A percentile compares a stretch with the other conserved stretches of the same genome.
Evolutionary conservation across 2,888 invertebrate genomes (phyloP).

Genomic region (Drosophila tripunctata): DNA sequence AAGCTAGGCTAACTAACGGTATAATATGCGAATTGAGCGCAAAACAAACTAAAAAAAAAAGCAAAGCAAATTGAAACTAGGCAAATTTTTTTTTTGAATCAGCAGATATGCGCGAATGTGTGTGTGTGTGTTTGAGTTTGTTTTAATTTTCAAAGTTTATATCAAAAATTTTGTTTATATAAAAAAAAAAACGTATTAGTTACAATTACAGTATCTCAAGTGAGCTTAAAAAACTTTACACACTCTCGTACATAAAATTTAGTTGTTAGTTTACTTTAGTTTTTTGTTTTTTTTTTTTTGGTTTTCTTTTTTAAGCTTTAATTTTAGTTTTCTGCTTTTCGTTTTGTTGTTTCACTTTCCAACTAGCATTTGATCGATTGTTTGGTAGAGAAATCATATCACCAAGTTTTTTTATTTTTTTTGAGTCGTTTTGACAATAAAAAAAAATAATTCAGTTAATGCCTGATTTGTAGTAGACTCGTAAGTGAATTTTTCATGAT

Average conservation of each 20-base stretch:
- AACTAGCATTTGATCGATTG: too few relatives aligned
- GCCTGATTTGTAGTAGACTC: too few relatives aligned
- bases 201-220: conserved; percentile 30
- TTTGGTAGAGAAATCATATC: too few relatives aligned
- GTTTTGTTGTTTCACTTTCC: too few relatives aligned
- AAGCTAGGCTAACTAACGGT: conserved; percentile 60
- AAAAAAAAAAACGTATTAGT: conserved; percentile 39
- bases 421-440: too few relatives aligned
- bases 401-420: too few relatives aligned
- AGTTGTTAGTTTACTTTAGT: conserved; percentile 19
- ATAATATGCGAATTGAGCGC: conserved; percentile 9
- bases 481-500: too few relatives aligned
- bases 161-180: conserved; percentile 28
- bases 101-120: conserved; percentile 6
- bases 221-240: conserved; percentile 27
- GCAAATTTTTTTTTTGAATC: too few relatives aligned
- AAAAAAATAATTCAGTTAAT: too few relatives aligned
- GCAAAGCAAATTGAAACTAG: conserved; percentile 12
- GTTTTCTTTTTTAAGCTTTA: too few relatives aligned
- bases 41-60: conserved; percentile 24
- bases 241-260: conserved; percentile 25
- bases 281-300: conserved; percentile 2
- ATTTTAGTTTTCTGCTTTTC: too few relatives aligned
- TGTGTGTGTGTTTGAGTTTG: conserved; percentile 1
- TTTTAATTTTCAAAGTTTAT: neutral